phyloP scores from a whole-genome alignment of 2,888 invertebrate genomes.

The Hecatera dysodea region DNA sequence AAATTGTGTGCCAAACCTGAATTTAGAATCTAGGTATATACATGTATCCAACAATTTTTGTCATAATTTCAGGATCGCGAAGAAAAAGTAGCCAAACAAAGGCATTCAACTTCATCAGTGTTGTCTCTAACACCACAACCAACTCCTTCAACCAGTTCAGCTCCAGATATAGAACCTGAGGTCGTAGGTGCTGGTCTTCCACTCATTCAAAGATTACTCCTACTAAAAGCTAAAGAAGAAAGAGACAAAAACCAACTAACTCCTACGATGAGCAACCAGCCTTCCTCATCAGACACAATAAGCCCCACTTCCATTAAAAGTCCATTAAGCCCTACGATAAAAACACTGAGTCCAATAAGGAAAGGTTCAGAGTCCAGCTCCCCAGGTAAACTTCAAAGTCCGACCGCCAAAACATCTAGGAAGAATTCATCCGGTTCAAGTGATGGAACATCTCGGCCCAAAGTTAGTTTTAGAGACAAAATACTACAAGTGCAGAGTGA shows the following conservation, averaged over 20 bases:
- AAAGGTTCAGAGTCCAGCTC: slow-evolving; percentile 88
- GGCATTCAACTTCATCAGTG: slow-evolving; percentile 82
- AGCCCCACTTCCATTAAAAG: slow-evolving; percentile 89
- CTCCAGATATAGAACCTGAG: slow-evolving; percentile 91
- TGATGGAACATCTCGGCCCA: slow-evolving; percentile 86
- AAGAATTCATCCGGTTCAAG: slow-evolving; percentile 88
- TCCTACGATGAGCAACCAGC: slow-evolving; percentile 84
- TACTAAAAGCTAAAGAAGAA: slow-evolving; percentile 95
- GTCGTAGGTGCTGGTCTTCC: slow-evolving; percentile 93
- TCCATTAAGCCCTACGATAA: slow-evolving; percentile 88
- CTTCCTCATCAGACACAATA: slow-evolving; percentile 89
- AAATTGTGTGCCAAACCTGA: neutral
- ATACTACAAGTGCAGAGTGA: slow-evolving; percentile 91
- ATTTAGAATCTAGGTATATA: no score
- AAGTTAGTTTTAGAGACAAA: slow-evolving; percentile 92
- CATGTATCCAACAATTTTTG: no score
- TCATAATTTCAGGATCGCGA: slow-evolving; percentile 84
- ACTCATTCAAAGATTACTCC: slow-evolving; percentile 93
- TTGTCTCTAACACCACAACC: slow-evolving; percentile 88
- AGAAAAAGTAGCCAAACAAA: slow-evolving; percentile 88
- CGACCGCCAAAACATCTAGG: slow-evolving; percentile 86
- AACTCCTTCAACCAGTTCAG: slow-evolving; percentile 92
- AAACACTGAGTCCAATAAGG: slow-evolving; percentile 87
- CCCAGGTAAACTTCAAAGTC: slow-evolving; percentile 88
- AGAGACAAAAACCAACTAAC: slow-evolving; percentile 88